A percentile compares a stretch with the other conserved stretches of the same genome.
Conservation (phyloP, 2,113 vertebrate species). For the Recurvirostra avosetta region DNA sequence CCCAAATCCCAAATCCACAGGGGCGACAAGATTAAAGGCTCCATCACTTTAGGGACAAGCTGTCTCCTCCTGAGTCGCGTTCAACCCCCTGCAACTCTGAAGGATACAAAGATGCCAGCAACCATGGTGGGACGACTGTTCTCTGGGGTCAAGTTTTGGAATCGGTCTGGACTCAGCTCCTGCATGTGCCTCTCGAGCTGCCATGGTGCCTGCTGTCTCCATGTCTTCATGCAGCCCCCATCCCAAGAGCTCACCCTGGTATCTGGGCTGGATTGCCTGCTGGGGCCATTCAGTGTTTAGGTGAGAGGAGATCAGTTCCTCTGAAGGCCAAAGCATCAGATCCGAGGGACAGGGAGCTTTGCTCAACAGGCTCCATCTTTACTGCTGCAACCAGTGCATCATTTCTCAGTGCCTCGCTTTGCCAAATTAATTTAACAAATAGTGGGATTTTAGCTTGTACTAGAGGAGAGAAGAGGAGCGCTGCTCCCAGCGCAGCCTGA, state of each 20-base stretch:
- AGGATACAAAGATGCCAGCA: background rate
- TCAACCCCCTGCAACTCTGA: background rate
- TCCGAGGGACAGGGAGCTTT: background rate
- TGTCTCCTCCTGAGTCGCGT: background rate
- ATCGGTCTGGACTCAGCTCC: background rate
- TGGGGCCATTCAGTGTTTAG: background rate
- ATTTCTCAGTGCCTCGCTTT: constrained; percentile 30
- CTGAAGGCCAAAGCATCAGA: background rate
- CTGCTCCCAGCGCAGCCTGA: background rate
- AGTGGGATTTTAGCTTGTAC: background rate
- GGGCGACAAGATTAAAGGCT: background rate
- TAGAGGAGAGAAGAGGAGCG: background rate
- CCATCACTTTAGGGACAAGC: background rate
- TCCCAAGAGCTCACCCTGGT: background rate
- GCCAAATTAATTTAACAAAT: background rate
- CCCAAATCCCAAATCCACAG: background rate
- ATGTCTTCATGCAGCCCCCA: background rate
- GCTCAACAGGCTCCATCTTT: background rate
- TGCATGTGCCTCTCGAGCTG: constrained; percentile 2
- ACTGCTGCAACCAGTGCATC: background rate
- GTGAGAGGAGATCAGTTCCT: background rate
- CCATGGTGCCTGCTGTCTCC: background rate
- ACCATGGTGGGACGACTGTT: background rate
- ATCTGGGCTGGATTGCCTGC: background rate
- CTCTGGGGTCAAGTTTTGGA: background rate